Evolutionary conservation across 1,140 invertebrate species (phyloP).

Genomic region (Rhyacophila brunnea): DNA sequence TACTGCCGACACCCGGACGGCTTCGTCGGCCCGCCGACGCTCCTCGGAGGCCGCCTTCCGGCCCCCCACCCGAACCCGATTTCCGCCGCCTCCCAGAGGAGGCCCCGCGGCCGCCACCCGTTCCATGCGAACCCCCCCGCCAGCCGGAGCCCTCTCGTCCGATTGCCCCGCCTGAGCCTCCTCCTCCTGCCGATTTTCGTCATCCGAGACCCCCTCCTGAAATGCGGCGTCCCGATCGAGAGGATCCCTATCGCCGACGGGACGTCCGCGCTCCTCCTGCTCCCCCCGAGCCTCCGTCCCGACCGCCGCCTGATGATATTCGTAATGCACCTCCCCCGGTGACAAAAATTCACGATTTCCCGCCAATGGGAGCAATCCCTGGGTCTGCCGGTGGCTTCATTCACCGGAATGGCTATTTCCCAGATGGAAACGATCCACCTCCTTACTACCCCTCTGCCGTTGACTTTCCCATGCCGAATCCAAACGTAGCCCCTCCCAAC

Average conservation of each 20-base stretch:
- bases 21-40: constrained; percentile 33
- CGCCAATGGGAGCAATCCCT: constrained; percentile 5
- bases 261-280: not conserved
- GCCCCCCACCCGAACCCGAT: constrained; percentile 47
- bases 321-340: constrained; percentile 8
- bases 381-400: not conserved
- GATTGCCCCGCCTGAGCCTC: not conserved
- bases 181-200: not conserved
- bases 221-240: not conserved
- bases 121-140: not conserved
- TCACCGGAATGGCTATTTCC: not conserved
- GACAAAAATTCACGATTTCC: constrained; percentile 1
- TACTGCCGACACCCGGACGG: constrained; percentile 40
- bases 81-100: constrained; percentile 43
- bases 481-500: not conserved
- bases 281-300: not conserved
- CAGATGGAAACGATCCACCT: constrained; percentile 8
- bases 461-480: constrained; percentile 8
- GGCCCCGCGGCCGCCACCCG: constrained; percentile 43
- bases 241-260: not conserved
- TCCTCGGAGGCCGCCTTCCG: constrained; percentile 38
- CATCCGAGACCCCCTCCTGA: not conserved
- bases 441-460: constrained; percentile 12
- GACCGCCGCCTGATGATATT: not conserved
- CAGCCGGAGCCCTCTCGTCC: not conserved